Base-by-base conservation (phyloP, 2,888 invertebrate species). In the Allacma fusca region DNA sequence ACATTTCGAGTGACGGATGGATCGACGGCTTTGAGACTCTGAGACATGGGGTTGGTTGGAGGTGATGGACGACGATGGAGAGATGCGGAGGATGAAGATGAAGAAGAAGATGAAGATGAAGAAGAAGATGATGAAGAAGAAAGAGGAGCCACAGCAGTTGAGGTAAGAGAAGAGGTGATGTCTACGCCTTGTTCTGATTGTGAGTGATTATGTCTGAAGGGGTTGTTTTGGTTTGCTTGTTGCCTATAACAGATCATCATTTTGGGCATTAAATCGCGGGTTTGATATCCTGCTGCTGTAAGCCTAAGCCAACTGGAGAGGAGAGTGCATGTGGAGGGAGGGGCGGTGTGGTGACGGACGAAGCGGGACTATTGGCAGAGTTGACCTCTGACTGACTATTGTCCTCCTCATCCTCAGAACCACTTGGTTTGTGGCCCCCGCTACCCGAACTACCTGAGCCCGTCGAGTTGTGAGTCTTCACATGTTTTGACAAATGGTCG, bases 341-440 rank as follows among this genome's bases (percentile, higher is more conserved):
- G 88, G 76, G 88, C 87, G 84, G 88, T 87, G 71, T 88, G 87
- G 79, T 84, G 80, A 80, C 84, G 81, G 79, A 84, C 81, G 83
- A 85, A 82, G 81, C 85, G 84, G 81, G 85, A 84, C 85, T 86
- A 85, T 82, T 82, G 65, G 80, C 82, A 43, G 83, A 83, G 76
- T 84, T 83, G 72, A 81, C 83, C 75, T 85, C 85, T 86, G 87
- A 86, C 87, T 93, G 92, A 87, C 93, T 93, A 89, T 93, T 94
- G 89, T 95, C 94, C 88, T 94, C 95, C 88, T 95, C 94, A 83
- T 94, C 94, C 86, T 95, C 95, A 80, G 94, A 94, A 86, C 92
- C 92, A 86, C 87, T 85, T 23, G 84, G 88, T 5, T 88, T 88
- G 80, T 86, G 91, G 91, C 87, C 91, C 91, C 77, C 77, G 71